Base-by-base conservation (phyloP, 1,140 invertebrate species). In the Delia radicum region DNA sequence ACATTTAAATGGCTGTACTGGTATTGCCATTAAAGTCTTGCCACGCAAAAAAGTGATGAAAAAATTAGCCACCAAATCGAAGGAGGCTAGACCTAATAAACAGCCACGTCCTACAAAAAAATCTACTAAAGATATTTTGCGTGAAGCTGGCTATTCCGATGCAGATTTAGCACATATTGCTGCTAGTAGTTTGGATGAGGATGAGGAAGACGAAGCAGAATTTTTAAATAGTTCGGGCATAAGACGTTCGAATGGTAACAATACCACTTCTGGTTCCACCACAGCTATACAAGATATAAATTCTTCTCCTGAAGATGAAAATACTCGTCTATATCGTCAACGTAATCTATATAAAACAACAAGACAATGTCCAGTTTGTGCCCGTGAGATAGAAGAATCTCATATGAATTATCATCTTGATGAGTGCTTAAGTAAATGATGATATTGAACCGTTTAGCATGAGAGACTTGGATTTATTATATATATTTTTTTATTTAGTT, bases 401-500 rank as follows among this genome's bases (percentile, higher is more conserved):
- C 76, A 87, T 2, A 85, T 92, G n/a, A 86, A 88, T 79, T 87
- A 89, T 72, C 92, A 93, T 87, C 85, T 92, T 31, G 91, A 93
- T 65, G 75, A 76, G 24, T 78, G 77, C 15, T 48, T 75, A 12
- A 27, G 18, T 24, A 62, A 75, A 75, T 29, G 12, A 55, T 55
- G 5, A 8, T 55, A 24, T 21, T 15, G 5, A 55, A n/a, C n/a
- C n/a, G n/a, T n/a, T n/a, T n/a, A n/a, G n/a, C n/a, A 21, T 55
- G 8, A 4, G 48, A 55, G 48, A 18, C 48, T 55, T 55, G 12
- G 12, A 42, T 7, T 21, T 55, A 8, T 55, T 55, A 55, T 21
- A 6, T 62, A 21, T 76, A 46, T 69, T 26, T 55, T 33, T 74
- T 74, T 74, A 74, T 42, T 42, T 42, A 42, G 8, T 42, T 71